Conservation (phyloP, 2,797 vertebrate genomes). For the Sarcoramphus papa region DNA sequence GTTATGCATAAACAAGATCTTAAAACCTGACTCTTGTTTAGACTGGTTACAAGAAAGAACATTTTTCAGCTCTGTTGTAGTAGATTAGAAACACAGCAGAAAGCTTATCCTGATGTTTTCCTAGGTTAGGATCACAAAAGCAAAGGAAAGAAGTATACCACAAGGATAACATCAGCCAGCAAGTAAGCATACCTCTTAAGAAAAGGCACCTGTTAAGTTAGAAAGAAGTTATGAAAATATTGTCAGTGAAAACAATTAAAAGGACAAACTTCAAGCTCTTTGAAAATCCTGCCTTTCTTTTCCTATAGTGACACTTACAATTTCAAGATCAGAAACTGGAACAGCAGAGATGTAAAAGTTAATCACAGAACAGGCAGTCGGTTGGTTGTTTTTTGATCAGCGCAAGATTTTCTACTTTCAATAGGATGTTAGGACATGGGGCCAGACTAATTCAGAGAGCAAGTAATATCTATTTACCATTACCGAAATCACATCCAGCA, state of each 20-base stretch:
- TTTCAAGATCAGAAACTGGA: not conserved
- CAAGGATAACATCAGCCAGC: not conserved
- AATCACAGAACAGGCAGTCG: not conserved
- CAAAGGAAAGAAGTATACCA: not conserved
- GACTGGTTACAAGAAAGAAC: not conserved
- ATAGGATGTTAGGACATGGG: not conserved
- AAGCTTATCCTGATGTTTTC: not conserved
- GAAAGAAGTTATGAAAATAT: not conserved
- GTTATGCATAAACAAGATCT: not conserved
- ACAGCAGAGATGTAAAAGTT: not conserved
- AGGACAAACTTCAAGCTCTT: not conserved
- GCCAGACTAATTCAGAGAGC: not conserved
- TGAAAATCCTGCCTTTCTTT: not conserved
- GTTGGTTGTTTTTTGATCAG: not conserved
- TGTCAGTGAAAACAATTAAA: not conserved
- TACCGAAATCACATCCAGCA: not conserved
- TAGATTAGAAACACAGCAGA: not conserved
- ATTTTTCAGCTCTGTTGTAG: not conserved
- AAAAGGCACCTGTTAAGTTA: not conserved
- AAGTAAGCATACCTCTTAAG: not conserved
- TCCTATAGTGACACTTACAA: not conserved
- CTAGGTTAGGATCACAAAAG: not conserved
- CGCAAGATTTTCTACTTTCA: not conserved
- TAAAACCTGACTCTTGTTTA: slow-evolving; percentile 7
- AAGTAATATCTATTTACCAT: not conserved